A percentile compares a stretch with the other conserved stretches of the same genome.
phyloP scores from a whole-genome alignment of 2,888 invertebrate species.

The Parnassius smintheus region DNA sequence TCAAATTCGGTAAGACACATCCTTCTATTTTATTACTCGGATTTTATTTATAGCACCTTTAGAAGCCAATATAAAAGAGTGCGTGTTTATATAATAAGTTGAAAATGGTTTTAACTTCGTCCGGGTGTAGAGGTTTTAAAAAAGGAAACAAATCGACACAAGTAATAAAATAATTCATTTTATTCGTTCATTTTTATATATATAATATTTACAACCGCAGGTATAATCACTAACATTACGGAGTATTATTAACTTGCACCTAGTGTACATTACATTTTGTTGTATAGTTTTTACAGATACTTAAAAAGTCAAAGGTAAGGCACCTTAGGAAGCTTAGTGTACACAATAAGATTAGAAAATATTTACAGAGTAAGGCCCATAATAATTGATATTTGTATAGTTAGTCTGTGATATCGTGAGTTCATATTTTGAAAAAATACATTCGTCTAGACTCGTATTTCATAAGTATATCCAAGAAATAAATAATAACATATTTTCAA shows the following conservation, averaged over 20 bases:
- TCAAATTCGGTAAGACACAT: too few species aligned
- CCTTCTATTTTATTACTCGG: too few species aligned
- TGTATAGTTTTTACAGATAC: constrained; percentile 39
- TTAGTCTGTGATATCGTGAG: too few species aligned
- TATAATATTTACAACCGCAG: constrained; percentile 68
- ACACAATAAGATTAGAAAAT: constrained; percentile 36
- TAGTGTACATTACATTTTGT: constrained; percentile 35
- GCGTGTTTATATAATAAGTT: too few species aligned
- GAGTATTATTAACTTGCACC: constrained; percentile 74
- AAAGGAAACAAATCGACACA: constrained; percentile 43
- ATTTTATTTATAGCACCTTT: too few species aligned
- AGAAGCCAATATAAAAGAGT: too few species aligned
- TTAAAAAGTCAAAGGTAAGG: constrained; percentile 58
- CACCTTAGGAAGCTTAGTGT: constrained; percentile 60
- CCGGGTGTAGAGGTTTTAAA: too few species aligned
- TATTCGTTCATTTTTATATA: constrained; percentile 66
- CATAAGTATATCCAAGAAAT: too few species aligned
- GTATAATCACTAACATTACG: constrained; percentile 59
- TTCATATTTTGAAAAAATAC: too few species aligned
- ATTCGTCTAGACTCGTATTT: too few species aligned
- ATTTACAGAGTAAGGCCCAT: constrained; percentile 17
- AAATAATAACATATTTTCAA: too few species aligned
- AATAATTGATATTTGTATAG: constrained; percentile 9
- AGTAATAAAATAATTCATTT: constrained; percentile 78
- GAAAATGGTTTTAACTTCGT: too few species aligned